These are phyloP conservation scores for Trachythela sp. DNA, from an alignment of 64 coral and sea anemone genomes.

Conservation along the genomic window DNA sequence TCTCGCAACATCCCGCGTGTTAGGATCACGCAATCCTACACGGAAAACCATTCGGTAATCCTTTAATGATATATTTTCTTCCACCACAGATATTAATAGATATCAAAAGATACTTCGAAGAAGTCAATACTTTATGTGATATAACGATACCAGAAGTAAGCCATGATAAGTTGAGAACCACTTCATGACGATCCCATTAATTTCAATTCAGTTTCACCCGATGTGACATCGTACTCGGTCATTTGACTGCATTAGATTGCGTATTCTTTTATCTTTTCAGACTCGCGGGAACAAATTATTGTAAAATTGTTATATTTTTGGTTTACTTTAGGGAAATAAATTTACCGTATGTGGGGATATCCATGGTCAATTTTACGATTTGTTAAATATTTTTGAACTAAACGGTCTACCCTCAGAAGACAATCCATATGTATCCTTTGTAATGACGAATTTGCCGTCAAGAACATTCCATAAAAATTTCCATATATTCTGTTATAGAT, in stretches of 20 bases:
- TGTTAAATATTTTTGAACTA: slow-evolving; percentile 82
- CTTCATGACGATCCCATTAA: background rate
- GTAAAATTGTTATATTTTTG: slow-evolving; percentile 13
- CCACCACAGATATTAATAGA: slow-evolving; percentile 77
- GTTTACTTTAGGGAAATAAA: slow-evolving; percentile 55
- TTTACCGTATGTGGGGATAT: slow-evolving; percentile 99
- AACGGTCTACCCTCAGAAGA: slow-evolving; percentile 78
- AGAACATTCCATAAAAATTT: background rate
- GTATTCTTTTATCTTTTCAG: no score
- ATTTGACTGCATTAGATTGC: no score
- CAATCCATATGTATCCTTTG: slow-evolving; percentile 99
- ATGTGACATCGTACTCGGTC: no score
- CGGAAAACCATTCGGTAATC: no score
- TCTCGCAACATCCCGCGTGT: no score
- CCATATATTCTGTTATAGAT: no score
- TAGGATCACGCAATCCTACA: no score
- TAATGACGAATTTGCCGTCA: background rate
- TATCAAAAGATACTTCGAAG: slow-evolving; percentile 65
- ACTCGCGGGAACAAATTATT: no score
- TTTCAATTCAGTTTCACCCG: background rate
- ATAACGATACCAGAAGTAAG: slow-evolving; percentile 81
- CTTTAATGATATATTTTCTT: background rate
- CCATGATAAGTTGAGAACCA: background rate
- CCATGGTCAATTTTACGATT: slow-evolving; percentile 98
- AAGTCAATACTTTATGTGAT: slow-evolving; percentile 67